Base-by-base conservation (phyloP, 2,888 invertebrate species). In the Drosophila austrosaltans region DNA sequence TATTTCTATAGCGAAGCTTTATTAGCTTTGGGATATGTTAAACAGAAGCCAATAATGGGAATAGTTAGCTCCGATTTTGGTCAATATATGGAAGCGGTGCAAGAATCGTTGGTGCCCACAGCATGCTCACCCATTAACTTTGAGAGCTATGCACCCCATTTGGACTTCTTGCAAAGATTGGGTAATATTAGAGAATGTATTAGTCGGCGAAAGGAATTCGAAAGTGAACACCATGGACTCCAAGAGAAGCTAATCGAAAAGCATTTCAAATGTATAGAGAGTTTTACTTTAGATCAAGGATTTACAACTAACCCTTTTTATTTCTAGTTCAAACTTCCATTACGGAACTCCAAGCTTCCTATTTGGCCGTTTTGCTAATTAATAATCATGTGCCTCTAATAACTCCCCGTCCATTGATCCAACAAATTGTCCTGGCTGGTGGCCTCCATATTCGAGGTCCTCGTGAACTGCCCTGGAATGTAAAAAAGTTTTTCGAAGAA, bases 331-430 rank as follows among this genome's bases (percentile, higher is more conserved):
- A 66, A 53, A 8, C 62, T 6, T 78, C 79, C 2, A 73, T 93
- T 1, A 73, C 89, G 1, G 91, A 93, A 6, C 72, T 94, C 6
- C 93, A 93, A 69, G 91, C 90, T 2, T 91, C 91, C 57, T 92
- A 92, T 60, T 86, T 93, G 2, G 92, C 93, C 2, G 75, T 94
- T 7, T 81, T 93, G 1, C 72, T 94, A 36, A 78, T 93, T 0
- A 94, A 94, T 79, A 93, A 93, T 36, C 93, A 94, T 87, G 91
- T 92, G 60, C 92, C 93, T 2, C 71, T 94, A n/a, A 89, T 93
- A 57, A 91, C 91, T 1, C 90, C 93, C 0, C 91, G 92, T 28
- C 93, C 94, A 0, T 77, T 90, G 1, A 87, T 93, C 6, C 92
- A 92, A 2, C 93, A 93, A 12, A 90, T 93, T 8, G 89, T 94